Conservation (phyloP, 2,888 invertebrate species). For the Ceratothoa steindachneri region DNA sequence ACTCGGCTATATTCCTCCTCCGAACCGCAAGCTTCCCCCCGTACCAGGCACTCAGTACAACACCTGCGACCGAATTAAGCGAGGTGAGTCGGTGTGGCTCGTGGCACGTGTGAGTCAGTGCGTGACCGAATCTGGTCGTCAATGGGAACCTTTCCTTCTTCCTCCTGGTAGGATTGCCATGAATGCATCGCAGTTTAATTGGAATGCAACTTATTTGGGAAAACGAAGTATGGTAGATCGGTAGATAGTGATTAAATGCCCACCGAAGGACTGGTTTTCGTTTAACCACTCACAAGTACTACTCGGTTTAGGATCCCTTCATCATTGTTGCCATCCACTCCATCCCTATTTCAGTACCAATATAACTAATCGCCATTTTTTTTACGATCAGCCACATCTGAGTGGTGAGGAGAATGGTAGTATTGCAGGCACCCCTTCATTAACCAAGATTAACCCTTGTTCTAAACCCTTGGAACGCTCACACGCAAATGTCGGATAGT, state of each 20-base stretch:
- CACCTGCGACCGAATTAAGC: constrained; percentile 87
- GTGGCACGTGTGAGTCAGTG: background rate
- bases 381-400: background rate
- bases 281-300: too few relatives aligned
- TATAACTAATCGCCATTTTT: too few relatives aligned
- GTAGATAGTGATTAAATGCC: background rate
- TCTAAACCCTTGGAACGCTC: background rate
- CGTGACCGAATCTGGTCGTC: too few relatives aligned
- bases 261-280: background rate
- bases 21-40: constrained; percentile 84
- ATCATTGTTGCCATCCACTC: too few relatives aligned
- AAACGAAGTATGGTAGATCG: background rate
- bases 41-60: constrained; percentile 90
- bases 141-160: background rate
- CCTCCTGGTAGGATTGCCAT: background rate
- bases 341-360: background rate
- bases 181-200: background rate
- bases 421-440: background rate
- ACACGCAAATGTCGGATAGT: background rate
- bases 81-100: constrained; percentile 66
- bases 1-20: constrained; percentile 86
- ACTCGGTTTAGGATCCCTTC: background rate
- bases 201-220: background rate
- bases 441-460: background rate
- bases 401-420: background rate